These are phyloP conservation scores for Sebastes trivittatus DNA, from an alignment of 2,797 vertebrate genomes.

Conservation along the genomic window DNA sequence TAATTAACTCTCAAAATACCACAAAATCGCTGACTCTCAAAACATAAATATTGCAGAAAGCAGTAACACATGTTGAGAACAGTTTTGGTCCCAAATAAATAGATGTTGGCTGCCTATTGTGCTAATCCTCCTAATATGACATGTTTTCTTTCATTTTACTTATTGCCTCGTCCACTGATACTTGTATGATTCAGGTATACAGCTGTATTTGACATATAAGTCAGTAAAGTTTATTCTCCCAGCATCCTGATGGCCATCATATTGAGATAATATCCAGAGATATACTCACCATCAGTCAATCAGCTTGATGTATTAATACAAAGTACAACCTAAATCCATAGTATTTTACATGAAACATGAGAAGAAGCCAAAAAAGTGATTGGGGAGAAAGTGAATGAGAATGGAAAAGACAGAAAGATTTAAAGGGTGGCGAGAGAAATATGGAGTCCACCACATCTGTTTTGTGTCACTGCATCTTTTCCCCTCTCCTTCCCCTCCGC, in stretches of 20 bases:
- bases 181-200: background rate
- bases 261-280: background rate
- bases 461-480: conserved; percentile 51
- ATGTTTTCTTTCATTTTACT: conserved; percentile 17
- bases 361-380: conserved; percentile 33
- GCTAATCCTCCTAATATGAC: background rate
- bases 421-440: conserved; percentile 57
- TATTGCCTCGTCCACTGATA: background rate
- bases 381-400: conserved; percentile 29
- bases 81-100: conserved; percentile 12
- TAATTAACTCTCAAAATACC: conserved; percentile 35
- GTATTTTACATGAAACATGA: conserved; percentile 42
- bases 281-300: conserved; percentile 7
- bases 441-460: conserved; percentile 55
- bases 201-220: background rate
- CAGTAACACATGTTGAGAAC: conserved; percentile 2
- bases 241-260: conserved; percentile 4
- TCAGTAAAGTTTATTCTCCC: conserved; percentile 1
- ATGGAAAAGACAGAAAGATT: conserved; percentile 52
- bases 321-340: conserved; percentile 22
- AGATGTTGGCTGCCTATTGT: background rate
- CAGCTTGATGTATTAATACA: conserved; percentile 21
- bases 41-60: conserved; percentile 19
- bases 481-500: conserved; percentile 19
- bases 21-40: conserved; percentile 31